Percentiles rank a stretch among this genome's conserved stretches.
phyloP scores from a whole-genome alignment of 2,113 vertebrate genomes.

The Sminthopsis crassicaudata region DNA sequence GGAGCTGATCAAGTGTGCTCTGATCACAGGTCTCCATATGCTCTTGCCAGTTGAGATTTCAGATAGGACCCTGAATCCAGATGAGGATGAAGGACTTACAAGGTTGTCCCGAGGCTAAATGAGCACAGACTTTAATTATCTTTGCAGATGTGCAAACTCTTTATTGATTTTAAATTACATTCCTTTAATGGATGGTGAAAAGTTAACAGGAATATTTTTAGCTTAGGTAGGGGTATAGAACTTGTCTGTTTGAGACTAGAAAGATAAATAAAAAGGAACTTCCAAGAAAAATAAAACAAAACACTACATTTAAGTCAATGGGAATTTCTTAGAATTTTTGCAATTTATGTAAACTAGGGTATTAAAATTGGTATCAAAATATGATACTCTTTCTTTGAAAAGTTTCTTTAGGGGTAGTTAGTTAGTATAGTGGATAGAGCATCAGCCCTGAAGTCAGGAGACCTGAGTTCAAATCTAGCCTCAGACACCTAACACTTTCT shows the following conservation, averaged over 20 bases:
- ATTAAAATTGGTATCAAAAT: not conserved
- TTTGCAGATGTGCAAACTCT: constrained; percentile 10
- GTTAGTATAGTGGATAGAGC: too few species aligned
- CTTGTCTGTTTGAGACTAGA: not conserved
- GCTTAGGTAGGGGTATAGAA: not conserved
- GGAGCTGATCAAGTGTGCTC: not conserved
- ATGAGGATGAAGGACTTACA: constrained; percentile 16
- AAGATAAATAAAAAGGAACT: not conserved
- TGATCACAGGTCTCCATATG: not conserved
- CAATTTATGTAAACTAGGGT: not conserved
- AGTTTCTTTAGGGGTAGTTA: not conserved
- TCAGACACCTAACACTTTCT: too few species aligned
- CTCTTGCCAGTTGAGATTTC: constrained; percentile 6
- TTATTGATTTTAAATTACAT: constrained; percentile 1
- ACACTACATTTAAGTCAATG: not conserved
- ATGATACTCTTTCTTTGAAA: not conserved
- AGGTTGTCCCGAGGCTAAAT: constrained; percentile 12
- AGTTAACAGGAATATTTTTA: not conserved
- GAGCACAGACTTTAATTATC: constrained; percentile 21
- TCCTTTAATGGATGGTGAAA: not conserved
- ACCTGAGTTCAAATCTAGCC: too few species aligned
- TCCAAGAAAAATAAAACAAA: constrained; percentile 8
- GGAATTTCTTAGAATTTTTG: not conserved
- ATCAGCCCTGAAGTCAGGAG: too few species aligned
- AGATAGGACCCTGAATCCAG: not conserved